Evolutionary conservation across 2,888 invertebrate genomes (phyloP).

Genomic region (Saturnia pavonia): DNA sequence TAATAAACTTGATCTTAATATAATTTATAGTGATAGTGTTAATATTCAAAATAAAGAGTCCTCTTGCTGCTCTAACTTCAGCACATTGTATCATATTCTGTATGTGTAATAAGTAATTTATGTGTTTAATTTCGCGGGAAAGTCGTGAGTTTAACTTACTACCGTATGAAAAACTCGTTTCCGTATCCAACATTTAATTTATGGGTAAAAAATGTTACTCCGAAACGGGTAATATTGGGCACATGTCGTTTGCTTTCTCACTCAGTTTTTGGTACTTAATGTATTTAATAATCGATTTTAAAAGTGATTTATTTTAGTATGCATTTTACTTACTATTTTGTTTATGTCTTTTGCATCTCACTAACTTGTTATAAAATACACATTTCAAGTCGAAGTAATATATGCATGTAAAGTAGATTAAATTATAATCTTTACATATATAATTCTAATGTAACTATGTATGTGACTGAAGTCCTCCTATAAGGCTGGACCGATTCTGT

Average conservation of each 20-base stretch:
- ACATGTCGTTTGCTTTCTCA: conserved; percentile 35
- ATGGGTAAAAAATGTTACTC: conserved; percentile 69
- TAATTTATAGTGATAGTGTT: conserved; percentile 1
- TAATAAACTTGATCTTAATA: not conserved
- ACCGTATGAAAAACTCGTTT: conserved; percentile 73
- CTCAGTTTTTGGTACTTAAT: conserved; percentile 22
- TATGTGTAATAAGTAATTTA: conserved; percentile 55
- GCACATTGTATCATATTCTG: conserved; percentile 13
- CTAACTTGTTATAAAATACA: not conserved
- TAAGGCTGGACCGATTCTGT: too few relatives aligned
- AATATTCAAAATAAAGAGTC: conserved; percentile 16
- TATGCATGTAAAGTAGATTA: too few relatives aligned
- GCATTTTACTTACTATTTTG: not conserved
- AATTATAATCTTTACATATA: too few relatives aligned
- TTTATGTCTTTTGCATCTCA: not conserved
- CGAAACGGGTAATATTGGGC: conserved; percentile 52
- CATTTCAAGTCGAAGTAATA: too few relatives aligned
- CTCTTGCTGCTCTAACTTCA: conserved; percentile 8
- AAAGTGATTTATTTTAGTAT: not conserved
- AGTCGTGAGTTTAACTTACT: conserved; percentile 65
- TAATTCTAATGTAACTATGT: too few relatives aligned
- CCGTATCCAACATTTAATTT: conserved; percentile 66
- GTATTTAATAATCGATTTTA: conserved; percentile 13
- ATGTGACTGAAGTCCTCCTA: too few relatives aligned
- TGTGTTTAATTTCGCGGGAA: conserved; percentile 76